Conservation (phyloP, 2,797 vertebrate genomes). For the Glossophaga mutica region DNA sequence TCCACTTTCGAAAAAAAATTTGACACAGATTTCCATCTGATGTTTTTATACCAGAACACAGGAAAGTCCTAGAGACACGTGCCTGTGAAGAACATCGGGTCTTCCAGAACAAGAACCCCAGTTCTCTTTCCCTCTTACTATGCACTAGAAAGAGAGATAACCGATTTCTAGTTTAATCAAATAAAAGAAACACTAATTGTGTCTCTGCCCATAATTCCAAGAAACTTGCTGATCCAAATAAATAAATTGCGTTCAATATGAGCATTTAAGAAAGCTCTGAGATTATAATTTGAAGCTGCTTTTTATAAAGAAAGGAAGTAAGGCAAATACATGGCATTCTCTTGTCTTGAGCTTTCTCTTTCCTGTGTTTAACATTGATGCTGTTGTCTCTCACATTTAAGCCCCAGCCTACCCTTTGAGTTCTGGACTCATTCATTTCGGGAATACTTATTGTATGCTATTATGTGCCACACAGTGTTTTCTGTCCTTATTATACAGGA, state of each 20-base stretch:
- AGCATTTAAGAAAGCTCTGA: not conserved
- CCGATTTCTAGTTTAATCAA: not conserved
- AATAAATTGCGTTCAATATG: not conserved
- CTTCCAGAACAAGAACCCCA: not conserved
- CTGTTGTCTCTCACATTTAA: not conserved
- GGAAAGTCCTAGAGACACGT: not conserved
- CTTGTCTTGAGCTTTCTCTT: not conserved
- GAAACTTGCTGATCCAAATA: not conserved
- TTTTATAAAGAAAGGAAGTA: not conserved
- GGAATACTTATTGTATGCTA: not conserved
- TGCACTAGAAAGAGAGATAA: not conserved
- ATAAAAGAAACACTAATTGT: not conserved
- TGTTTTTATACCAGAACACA: not conserved
- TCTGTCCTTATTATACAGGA: not conserved
- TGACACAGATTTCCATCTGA: not conserved
- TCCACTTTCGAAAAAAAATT: not conserved
- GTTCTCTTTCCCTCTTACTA: not conserved
- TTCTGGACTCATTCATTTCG: not conserved
- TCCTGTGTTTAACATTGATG: not conserved
- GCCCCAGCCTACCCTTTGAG: not conserved
- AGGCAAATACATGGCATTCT: not conserved
- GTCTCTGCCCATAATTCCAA: not conserved
- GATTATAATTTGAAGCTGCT: not conserved
- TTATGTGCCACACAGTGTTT: not conserved
- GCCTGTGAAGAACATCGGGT: not conserved